phyloP scores from a whole-genome alignment of 2,797 vertebrate genomes.

The Rousettus madagascariensis region DNA sequence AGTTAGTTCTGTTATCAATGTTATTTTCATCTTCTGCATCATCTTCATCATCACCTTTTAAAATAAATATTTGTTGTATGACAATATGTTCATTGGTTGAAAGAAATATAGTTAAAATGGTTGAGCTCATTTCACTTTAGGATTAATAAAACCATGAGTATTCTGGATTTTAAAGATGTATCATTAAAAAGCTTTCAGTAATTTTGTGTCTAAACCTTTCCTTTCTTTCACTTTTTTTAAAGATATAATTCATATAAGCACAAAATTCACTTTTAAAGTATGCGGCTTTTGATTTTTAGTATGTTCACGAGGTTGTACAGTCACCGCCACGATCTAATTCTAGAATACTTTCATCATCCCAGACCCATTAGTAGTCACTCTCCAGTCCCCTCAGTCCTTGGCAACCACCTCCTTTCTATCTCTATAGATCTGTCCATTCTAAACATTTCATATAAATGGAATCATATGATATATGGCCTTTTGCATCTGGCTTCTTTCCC shows the following conservation, averaged over 20 bases:
- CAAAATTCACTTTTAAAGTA: conserved; percentile 36
- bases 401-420: neutral
- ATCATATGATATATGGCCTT: neutral
- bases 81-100: conserved; percentile 52
- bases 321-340: neutral
- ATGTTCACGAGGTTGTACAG: neutral
- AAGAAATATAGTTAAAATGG: conserved; percentile 40
- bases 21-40: conserved; percentile 83
- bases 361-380: neutral
- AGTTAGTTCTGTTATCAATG: conserved; percentile 43
- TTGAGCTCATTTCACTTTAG: conserved; percentile 34
- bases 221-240: neutral
- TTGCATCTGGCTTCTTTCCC: neutral
- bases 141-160: conserved; percentile 44
- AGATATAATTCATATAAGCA: neutral
- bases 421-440: neutral
- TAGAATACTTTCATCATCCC: neutral
- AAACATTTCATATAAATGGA: neutral
- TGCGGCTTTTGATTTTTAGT: neutral
- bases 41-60: conserved; percentile 80
- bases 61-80: conserved; percentile 76
- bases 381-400: neutral
- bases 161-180: neutral
- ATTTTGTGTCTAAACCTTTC: conserved; percentile 42
- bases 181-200: neutral